Evolutionary conservation across 2,797 vertebrate species (phyloP).

Genomic region (Limosa lapponica): DNA sequence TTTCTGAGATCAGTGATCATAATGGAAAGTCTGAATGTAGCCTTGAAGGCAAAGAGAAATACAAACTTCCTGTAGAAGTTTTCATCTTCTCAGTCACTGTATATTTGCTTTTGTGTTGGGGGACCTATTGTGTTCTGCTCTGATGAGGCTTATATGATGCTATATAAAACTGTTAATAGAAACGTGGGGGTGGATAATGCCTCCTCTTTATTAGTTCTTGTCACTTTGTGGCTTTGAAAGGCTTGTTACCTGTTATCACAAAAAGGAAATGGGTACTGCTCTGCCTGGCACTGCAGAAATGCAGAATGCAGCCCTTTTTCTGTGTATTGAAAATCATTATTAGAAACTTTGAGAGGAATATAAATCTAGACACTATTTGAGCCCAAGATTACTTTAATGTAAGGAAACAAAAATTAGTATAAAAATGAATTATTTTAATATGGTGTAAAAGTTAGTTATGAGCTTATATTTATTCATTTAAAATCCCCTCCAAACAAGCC

Average conservation of each 20-base stretch:
- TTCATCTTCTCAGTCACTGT: not conserved
- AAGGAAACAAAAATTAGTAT: not conserved
- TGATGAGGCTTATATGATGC: constrained; percentile 1
- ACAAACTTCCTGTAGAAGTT: not conserved
- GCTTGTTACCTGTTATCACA: not conserved
- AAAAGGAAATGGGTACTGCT: not conserved
- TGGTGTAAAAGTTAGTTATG: not conserved
- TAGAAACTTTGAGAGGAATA: not conserved
- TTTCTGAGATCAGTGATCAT: not conserved
- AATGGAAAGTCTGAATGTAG: not conserved
- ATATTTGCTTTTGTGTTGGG: constrained; percentile 2
- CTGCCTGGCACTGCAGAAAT: not conserved
- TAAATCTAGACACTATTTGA: not conserved
- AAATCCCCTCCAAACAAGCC: not conserved
- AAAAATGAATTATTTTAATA: not conserved
- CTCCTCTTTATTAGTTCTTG: constrained; percentile 44
- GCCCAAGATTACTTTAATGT: not conserved
- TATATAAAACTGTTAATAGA: constrained; percentile 11
- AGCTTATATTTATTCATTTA: not conserved
- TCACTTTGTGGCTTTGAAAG: constrained; percentile 40
- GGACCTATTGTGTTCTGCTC: not conserved
- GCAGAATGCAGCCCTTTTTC: constrained; percentile 6
- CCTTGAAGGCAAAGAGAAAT: not conserved
- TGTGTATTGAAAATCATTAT: not conserved
- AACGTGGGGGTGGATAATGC: not conserved